Conservation (phyloP, 1,140 invertebrate species). For the Drosophila orena region DNA sequence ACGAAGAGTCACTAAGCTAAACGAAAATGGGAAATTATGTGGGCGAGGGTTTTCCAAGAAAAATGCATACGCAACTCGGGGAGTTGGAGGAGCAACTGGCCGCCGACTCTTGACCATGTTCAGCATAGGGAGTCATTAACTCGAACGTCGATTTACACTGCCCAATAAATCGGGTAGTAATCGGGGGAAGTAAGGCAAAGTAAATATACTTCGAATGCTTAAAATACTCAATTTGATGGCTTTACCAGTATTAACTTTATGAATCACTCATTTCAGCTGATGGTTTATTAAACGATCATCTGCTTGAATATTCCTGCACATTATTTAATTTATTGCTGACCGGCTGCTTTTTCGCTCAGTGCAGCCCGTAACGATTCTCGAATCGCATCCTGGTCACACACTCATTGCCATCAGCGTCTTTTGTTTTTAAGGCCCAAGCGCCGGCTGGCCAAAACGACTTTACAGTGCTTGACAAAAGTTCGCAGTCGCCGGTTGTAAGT, state of each 20-base stretch:
- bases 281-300: too few relatives aligned
- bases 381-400: slow-evolving; percentile 39
- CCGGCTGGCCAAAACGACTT: slow-evolving; percentile 71
- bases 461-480: slow-evolving; percentile 80
- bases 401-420: slow-evolving; percentile 65
- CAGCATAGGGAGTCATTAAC: slow-evolving; percentile 68
- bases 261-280: too few relatives aligned
- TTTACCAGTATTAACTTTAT: too few relatives aligned
- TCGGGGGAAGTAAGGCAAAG: too few relatives aligned
- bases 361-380: slow-evolving; percentile 3
- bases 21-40: slow-evolving; percentile 75
- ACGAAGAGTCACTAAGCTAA: slow-evolving; percentile 64
- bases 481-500: slow-evolving; percentile 55
- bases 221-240: too few relatives aligned
- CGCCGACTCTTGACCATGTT: slow-evolving; percentile 69
- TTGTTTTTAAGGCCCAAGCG: slow-evolving; percentile 72
- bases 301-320: neutral
- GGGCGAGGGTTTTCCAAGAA: slow-evolving; percentile 77
- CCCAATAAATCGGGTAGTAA: slow-evolving; percentile 19
- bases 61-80: slow-evolving; percentile 53
- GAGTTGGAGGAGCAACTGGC: slow-evolving; percentile 25
- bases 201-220: too few relatives aligned
- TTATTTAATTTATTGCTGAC: too few relatives aligned
- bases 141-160: slow-evolving; percentile 60
- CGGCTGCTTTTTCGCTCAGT: neutral